phyloP scores from a whole-genome alignment of 2,888 invertebrate species.

The Amorpha juglandis region DNA sequence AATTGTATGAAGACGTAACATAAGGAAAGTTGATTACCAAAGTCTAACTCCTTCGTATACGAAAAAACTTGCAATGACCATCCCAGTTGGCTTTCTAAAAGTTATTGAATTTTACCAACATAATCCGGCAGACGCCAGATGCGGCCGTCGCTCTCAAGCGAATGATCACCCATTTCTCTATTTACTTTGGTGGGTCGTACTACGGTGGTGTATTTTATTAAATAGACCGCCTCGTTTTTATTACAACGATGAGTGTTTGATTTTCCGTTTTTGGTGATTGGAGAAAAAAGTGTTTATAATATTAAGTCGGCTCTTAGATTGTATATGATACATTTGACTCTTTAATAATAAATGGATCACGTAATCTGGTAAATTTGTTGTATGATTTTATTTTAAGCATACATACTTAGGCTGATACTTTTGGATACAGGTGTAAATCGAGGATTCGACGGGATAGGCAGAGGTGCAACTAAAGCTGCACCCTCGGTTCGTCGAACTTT shows the following conservation, averaged over 20 bases:
- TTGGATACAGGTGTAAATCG: too few relatives aligned
- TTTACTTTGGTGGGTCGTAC: slow-evolving; percentile 55
- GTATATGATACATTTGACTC: too few relatives aligned
- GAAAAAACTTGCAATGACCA: slow-evolving; percentile 61
- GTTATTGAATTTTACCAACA: slow-evolving; percentile 78
- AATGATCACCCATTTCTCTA: slow-evolving; percentile 71
- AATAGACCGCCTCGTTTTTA: slow-evolving; percentile 42
- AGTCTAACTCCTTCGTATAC: slow-evolving; percentile 44
- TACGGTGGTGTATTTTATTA: slow-evolving; percentile 65
- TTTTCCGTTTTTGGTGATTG: neutral
- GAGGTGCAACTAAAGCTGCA: too few relatives aligned
- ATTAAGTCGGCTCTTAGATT: too few relatives aligned
- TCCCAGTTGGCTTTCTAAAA: slow-evolving; percentile 69
- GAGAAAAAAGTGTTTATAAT: neutral
- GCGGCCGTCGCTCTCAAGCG: slow-evolving; percentile 61
- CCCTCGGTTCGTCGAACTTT: neutral
- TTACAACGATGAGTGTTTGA: slow-evolving; percentile 9
- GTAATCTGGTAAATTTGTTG: too few relatives aligned
- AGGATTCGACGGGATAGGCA: too few relatives aligned
- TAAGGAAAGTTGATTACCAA: slow-evolving; percentile 56
- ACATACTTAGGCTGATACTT: too few relatives aligned
- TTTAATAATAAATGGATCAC: too few relatives aligned
- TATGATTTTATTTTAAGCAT: too few relatives aligned
- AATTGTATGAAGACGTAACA: slow-evolving; percentile 44
- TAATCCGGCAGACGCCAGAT: slow-evolving; percentile 74